A percentile compares a stretch with the other conserved stretches of the same genome.
Conservation (phyloP, 1,140 invertebrate species). For the Meloidogyne floridensis region DNA sequence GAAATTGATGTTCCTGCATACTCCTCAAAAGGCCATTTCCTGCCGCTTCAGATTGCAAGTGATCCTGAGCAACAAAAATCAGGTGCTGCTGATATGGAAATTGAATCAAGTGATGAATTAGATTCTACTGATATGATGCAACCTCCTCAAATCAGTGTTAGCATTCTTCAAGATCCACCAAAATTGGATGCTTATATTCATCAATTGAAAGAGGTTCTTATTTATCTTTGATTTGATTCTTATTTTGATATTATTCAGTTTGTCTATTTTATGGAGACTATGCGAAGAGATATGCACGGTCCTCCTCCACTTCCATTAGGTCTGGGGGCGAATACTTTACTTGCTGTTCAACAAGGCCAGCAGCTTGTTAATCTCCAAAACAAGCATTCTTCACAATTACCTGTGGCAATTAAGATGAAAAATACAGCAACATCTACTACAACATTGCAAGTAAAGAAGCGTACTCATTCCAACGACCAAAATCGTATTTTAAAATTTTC, state of each 20-base stretch:
- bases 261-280: conserved; percentile 23
- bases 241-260: conserved; percentile 8
- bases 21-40: not conserved
- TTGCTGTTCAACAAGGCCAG: not conserved
- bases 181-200: conserved; percentile 25
- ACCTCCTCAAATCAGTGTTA: conserved; percentile 16
- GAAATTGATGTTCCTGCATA: not conserved
- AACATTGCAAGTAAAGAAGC: not conserved
- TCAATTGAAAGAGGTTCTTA: conserved; percentile 27
- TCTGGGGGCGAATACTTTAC: not conserved
- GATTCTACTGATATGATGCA: conserved; percentile 17
- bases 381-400: not conserved
- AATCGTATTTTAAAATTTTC: not conserved
- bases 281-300: conserved; percentile 24
- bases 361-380: not conserved
- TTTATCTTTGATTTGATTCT: not conserved
- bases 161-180: conserved; percentile 14
- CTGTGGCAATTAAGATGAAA: not conserved
- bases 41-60: not conserved
- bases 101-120: conserved; percentile 6
- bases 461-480: not conserved
- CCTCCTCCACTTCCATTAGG: conserved; percentile 11
- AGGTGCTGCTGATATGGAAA: not conserved
- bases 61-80: not conserved
- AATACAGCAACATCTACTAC: not conserved